Conservation (phyloP, 1,140 invertebrate species). For the Halesus radiatus region DNA sequence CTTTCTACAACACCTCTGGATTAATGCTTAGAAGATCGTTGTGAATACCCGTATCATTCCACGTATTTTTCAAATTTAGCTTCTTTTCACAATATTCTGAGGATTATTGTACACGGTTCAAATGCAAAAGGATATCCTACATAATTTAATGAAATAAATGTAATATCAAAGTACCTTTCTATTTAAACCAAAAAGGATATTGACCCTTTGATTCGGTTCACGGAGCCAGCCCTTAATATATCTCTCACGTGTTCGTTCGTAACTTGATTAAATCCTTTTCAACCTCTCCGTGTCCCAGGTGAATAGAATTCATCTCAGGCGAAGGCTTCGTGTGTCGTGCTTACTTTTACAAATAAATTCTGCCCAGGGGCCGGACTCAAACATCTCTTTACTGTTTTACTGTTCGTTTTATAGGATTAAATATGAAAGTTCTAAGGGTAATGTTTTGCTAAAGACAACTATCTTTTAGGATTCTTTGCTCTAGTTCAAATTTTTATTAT, state of each 20-base stretch:
- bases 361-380: neutral
- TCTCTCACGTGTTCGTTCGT: constrained; percentile 49
- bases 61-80: too few species aligned
- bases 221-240: constrained; percentile 6
- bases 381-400: neutral
- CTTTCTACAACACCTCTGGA: too few species aligned
- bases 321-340: constrained; percentile 45
- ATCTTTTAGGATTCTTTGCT: neutral
- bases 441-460: neutral
- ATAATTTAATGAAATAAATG: too few species aligned
- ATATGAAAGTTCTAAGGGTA: neutral
- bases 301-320: constrained; percentile 42
- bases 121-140: too few species aligned
- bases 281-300: constrained; percentile 51
- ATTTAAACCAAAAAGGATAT: neutral
- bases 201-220: constrained; percentile 30
- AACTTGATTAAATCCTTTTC: constrained; percentile 56
- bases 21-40: too few species aligned
- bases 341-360: constrained; percentile 27
- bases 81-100: too few species aligned
- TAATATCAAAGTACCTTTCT: too few species aligned
- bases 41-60: too few species aligned
- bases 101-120: too few species aligned
- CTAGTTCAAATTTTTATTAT: neutral
- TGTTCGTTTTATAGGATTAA: neutral